phyloP scores from a whole-genome alignment of 2,888 invertebrate species.

The Lamellibrachia satsuma region DNA sequence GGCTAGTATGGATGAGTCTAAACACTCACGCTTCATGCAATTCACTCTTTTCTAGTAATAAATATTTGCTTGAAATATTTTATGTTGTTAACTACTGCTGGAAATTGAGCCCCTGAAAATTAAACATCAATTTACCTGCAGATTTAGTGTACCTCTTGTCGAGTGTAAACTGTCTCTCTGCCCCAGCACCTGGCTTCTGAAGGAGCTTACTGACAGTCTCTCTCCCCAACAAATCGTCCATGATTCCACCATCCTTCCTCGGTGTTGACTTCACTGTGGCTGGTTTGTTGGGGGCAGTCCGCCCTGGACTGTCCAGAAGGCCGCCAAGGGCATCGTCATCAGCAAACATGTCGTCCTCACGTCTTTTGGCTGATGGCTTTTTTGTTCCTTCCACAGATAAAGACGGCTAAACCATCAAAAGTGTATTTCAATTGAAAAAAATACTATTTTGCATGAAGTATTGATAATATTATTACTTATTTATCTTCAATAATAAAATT shows the following conservation, averaged over 20 bases:
- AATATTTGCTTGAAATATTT: too few species aligned
- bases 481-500: too few species aligned
- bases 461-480: too few species aligned
- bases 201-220: neutral
- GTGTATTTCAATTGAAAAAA: neutral
- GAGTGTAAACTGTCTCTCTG: neutral
- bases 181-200: neutral
- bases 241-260: neutral
- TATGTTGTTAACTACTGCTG: neutral
- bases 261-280: neutral
- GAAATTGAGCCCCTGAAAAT: neutral
- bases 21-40: too few species aligned
- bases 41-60: too few species aligned
- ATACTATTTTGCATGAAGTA: too few species aligned
- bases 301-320: neutral
- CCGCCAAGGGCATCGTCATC: neutral
- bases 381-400: neutral
- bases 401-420: neutral
- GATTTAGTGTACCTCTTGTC: neutral
- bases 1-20: too few species aligned
- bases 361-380: neutral
- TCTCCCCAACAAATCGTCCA: neutral
- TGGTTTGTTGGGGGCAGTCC: neutral
- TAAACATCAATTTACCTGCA: neutral
- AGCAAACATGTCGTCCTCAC: neutral